Evolutionary conservation across 1,140 invertebrate species (phyloP).

Genomic region (Caenorhabditis inopinata): DNA sequence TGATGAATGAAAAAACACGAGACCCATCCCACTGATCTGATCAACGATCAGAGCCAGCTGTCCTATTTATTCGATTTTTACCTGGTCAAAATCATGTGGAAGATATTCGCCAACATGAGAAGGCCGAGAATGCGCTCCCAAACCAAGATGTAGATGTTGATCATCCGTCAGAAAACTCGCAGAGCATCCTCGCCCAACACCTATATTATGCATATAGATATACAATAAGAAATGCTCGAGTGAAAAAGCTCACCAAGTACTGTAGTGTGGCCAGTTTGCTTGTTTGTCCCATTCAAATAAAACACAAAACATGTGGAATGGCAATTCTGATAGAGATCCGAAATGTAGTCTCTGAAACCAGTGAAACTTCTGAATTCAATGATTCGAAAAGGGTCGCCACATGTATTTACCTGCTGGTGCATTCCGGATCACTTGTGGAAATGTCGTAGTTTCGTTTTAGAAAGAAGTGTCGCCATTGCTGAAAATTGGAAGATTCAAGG

Average conservation of each 20-base stretch:
- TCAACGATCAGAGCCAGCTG: no score
- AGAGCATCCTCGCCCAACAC: slow-evolving; percentile 58
- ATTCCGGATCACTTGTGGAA: slow-evolving; percentile 49
- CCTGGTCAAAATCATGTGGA: slow-evolving; percentile 55
- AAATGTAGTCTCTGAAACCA: slow-evolving; percentile 43
- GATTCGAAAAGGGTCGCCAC: not conserved
- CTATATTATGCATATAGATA: slow-evolving; percentile 34
- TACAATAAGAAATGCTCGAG: not conserved
- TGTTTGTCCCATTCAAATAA: slow-evolving; percentile 56
- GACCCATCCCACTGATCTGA: no score
- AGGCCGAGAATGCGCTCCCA: slow-evolving; percentile 50
- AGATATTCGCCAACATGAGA: slow-evolving; percentile 57
- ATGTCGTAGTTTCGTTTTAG: slow-evolving; percentile 58
- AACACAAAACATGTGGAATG: slow-evolving; percentile 55
- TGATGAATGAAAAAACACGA: no score
- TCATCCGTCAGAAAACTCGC: slow-evolving; percentile 54
- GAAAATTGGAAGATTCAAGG: slow-evolving; percentile 39
- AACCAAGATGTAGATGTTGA: slow-evolving; percentile 53
- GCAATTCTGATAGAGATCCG: slow-evolving; percentile 48
- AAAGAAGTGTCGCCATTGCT: slow-evolving; percentile 63
- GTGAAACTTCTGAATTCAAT: not conserved
- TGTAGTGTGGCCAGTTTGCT: slow-evolving; percentile 47
- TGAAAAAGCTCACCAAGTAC: slow-evolving; percentile 40
- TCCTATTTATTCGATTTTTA: no score
- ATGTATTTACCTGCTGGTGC: slow-evolving; percentile 39